Conservation (phyloP, 1,140 invertebrate species). For the Pogonus chalceus region DNA sequence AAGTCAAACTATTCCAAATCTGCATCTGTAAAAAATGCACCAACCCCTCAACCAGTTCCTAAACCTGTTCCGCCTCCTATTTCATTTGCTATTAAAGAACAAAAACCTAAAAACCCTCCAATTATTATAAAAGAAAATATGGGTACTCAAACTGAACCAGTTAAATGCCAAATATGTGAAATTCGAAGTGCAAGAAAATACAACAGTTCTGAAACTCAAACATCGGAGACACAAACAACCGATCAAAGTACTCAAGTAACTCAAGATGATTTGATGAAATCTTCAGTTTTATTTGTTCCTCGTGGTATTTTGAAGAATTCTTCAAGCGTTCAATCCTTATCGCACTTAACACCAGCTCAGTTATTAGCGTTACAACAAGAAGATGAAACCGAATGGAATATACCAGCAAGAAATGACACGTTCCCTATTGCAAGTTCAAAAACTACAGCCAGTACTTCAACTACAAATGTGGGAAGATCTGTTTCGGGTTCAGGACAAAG, state of each 20-base stretch:
- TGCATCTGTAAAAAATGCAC: neutral
- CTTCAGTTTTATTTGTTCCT: neutral
- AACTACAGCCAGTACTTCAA: neutral
- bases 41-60: neutral
- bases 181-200: conserved; percentile 7
- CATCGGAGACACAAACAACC: conserved; percentile 4
- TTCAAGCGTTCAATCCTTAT: conserved; percentile 23
- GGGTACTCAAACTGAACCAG: neutral
- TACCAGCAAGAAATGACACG: neutral
- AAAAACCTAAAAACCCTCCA: neutral
- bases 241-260: conserved; percentile 15
- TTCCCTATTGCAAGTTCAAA: neutral
- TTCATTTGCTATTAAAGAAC: too few relatives aligned
- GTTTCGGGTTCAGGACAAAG: neutral
- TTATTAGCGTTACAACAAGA: conserved; percentile 17
- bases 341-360: conserved; percentile 27
- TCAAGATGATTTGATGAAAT: conserved; percentile 17
- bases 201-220: neutral
- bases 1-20: neutral
- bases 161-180: conserved; percentile 8
- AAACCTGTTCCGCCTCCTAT: neutral
- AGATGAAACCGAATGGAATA: neutral
- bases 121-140: neutral
- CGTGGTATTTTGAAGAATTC: conserved; percentile 9
- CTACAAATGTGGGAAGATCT: neutral